A percentile compares a stretch with the other conserved stretches of the same genome.
These are phyloP conservation scores for Ellobium chinense DNA, from an alignment of 2,888 invertebrate genomes.

Conservation along the genomic window DNA sequence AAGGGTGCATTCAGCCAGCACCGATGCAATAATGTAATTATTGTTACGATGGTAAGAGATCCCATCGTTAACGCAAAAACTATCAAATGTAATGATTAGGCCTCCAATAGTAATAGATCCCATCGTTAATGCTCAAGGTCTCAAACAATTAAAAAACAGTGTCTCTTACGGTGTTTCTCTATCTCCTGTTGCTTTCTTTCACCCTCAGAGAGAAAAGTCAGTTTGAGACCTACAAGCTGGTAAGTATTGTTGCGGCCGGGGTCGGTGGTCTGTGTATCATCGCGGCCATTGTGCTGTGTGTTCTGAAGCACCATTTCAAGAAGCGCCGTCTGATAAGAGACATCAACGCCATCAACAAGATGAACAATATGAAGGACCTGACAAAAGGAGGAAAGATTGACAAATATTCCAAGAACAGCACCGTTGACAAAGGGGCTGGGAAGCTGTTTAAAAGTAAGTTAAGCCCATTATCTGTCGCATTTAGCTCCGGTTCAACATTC, in stretches of 20 bases:
- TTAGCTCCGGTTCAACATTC: too few relatives aligned
- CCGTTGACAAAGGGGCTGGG: not conserved
- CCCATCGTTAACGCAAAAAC: too few relatives aligned
- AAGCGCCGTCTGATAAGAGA: not conserved
- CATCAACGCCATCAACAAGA: constrained; percentile 9
- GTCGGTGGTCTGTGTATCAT: not conserved
- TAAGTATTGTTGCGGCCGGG: not conserved
- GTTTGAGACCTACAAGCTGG: constrained; percentile 14
- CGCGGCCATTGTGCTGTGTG: not conserved
- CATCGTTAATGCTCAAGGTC: too few relatives aligned
- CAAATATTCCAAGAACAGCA: not conserved
- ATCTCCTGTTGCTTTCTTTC: not conserved
- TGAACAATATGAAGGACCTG: constrained; percentile 2
- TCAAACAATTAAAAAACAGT: too few relatives aligned
- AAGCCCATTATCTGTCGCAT: too few relatives aligned
- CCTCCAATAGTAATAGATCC: too few relatives aligned
- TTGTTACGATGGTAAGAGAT: too few relatives aligned
- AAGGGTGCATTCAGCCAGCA: too few relatives aligned
- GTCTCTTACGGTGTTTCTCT: too few relatives aligned
- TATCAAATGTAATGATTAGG: too few relatives aligned
- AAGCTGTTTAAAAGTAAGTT: constrained; percentile 14
- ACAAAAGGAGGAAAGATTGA: not conserved
- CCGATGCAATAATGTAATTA: too few relatives aligned
- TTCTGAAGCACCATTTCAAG: not conserved
- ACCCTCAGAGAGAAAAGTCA: not conserved